Evolutionary conservation across 1,140 invertebrate species (phyloP).

Genomic region (Ephestia elutella): DNA sequence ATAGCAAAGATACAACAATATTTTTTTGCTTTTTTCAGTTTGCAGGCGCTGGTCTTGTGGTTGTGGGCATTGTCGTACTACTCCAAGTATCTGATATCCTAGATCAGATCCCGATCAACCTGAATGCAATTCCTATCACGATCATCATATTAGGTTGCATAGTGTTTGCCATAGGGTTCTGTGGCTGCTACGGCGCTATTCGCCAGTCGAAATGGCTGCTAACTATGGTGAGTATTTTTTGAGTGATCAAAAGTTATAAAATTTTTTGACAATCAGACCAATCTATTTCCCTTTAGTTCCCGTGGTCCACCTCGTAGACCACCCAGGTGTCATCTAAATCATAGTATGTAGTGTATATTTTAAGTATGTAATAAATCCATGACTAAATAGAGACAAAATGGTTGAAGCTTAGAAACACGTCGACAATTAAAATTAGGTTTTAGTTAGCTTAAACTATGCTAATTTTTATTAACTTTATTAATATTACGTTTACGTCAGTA

Average conservation of each 20-base stretch:
- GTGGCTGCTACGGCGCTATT: conserved; percentile 3
- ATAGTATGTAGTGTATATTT: too few relatives aligned
- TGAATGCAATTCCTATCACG: not conserved
- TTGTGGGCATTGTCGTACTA: not conserved
- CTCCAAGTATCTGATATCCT: not conserved
- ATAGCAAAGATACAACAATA: not conserved
- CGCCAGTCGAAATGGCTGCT: not conserved
- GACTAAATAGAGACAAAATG: too few relatives aligned
- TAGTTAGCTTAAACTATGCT: too few relatives aligned
- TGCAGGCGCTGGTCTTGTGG: not conserved
- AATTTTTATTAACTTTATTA: too few relatives aligned
- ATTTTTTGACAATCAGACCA: too few relatives aligned
- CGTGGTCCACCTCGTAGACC: too few relatives aligned
- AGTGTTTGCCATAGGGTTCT: not conserved
- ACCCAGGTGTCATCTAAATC: too few relatives aligned
- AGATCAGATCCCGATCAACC: not conserved
- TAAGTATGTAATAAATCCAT: too few relatives aligned
- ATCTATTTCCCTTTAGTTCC: too few relatives aligned
- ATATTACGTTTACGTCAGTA: too few relatives aligned
- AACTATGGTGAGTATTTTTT: not conserved
- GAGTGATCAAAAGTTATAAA: not conserved
- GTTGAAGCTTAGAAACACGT: too few relatives aligned
- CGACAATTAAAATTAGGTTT: too few relatives aligned
- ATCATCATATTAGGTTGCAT: not conserved
- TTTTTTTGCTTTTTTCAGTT: not conserved